phyloP scores from a whole-genome alignment of 2,888 invertebrate species.

The Trichogramma evanescens region DNA sequence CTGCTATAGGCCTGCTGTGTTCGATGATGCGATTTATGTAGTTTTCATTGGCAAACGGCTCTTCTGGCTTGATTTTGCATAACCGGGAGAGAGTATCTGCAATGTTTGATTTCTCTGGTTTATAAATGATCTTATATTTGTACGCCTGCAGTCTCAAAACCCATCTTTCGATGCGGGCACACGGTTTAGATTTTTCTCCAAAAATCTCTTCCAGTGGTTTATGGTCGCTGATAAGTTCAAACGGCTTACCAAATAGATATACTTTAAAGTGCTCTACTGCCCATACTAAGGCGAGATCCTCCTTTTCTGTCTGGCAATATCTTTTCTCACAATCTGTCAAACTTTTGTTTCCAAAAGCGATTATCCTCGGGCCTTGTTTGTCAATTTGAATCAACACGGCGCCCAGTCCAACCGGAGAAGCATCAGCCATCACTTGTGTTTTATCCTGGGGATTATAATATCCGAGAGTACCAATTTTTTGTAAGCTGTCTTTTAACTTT shows the following conservation, averaged over 20 bases:
- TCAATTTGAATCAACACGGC: conserved; percentile 27
- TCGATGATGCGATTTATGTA: neutral
- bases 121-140: conserved; percentile 29
- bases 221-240: conserved; percentile 36
- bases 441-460: conserved; percentile 29
- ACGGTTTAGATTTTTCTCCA: conserved; percentile 31
- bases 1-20: neutral
- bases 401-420: conserved; percentile 32
- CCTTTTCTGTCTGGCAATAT: conserved; percentile 34
- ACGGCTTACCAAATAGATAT: conserved; percentile 43
- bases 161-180: conserved; percentile 37
- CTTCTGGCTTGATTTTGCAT: neutral
- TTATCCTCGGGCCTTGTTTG: conserved; percentile 5
- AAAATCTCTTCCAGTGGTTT: conserved; percentile 40
- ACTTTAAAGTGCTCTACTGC: conserved; percentile 39
- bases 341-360: conserved; percentile 17
- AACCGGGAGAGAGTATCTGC: conserved; percentile 14
- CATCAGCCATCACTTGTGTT: conserved; percentile 33
- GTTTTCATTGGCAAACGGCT: neutral
- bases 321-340: conserved; percentile 11
- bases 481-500: neutral
- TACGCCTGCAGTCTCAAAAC: conserved; percentile 32
- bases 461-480: conserved; percentile 20
- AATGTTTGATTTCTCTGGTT: conserved; percentile 14
- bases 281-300: conserved; percentile 31